Base-by-base conservation (phyloP, 2,797 vertebrate genomes). In the Onychomys leucogaster region DNA sequence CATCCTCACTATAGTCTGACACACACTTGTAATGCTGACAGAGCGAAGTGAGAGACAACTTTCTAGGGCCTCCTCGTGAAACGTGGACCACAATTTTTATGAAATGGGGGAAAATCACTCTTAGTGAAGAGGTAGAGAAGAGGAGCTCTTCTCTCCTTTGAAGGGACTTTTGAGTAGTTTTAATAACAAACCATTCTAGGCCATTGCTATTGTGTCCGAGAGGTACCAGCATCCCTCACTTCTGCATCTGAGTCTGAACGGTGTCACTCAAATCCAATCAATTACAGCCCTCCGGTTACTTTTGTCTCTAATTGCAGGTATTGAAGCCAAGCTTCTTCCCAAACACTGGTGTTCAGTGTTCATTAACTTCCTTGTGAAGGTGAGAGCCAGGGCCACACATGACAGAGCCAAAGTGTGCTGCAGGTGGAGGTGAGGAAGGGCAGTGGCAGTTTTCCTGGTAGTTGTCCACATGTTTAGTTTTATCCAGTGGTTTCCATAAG, bases 251-350 rank as follows among this genome's bases (percentile, higher is more conserved):
- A 93, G 81, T 95, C 95, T 97, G 95, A 97, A 97, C 91, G 96
- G 96, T 95, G 83, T 96, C 97, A 97, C 97, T 97, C 95, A 87
- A 97, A 95, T 97, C 96, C 93, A 95, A 77, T 97, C 94, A 98
- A 97, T 93, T 97, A 90, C 10, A 96, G 91, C 91, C 92, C 85
- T 98, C 75, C 90, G 96, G 96, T 97, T 94, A 97, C 97, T 97
- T 97, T 97, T 97, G 97, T 96, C 96, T 97, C 97, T 97, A 97
- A 98, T 96, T 98, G 97, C 96, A 96, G 96, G 91, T 95, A 97
- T 96, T 94, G 94, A 95, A 71, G 94, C 89, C 91, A 77, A 94
- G 82, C 57, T 63, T 83, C 94, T 94, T 96, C 49, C 91, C 81
- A 49, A 89, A 52, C n/a, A 12, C 73, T 80, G 93, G 55, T 29